Percentiles rank a stretch among this genome's conserved stretches.
Conservation (phyloP, 2,113 vertebrate genomes). For the Columbina picui region DNA sequence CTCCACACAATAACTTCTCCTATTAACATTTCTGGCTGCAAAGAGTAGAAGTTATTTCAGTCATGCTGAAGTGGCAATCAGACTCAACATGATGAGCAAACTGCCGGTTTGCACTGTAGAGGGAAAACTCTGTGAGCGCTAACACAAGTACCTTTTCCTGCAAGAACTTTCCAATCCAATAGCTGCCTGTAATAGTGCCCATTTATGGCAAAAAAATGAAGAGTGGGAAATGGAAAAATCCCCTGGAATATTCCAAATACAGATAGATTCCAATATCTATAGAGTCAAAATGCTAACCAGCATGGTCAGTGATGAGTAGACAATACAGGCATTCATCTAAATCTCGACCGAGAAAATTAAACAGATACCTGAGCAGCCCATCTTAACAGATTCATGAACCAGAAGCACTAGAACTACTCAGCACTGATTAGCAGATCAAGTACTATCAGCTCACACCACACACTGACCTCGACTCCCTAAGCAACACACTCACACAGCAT, state of each 20-base stretch:
- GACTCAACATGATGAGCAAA: background rate
- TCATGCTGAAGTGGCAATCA: background rate
- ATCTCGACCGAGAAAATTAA: background rate
- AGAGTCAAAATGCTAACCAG: background rate
- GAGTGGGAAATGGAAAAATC: background rate
- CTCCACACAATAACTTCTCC: background rate
- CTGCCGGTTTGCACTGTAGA: background rate
- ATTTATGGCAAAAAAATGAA: background rate
- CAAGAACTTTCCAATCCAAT: background rate
- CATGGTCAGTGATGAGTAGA: background rate
- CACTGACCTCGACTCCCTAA: background rate
- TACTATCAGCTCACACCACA: slow-evolving; percentile 1
- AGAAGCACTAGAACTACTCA: background rate
- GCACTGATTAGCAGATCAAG: background rate
- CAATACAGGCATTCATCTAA: accelerated
- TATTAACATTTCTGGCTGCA: background rate
- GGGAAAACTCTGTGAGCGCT: background rate
- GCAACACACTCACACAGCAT: background rate
- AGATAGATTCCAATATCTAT: background rate
- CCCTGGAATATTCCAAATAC: background rate
- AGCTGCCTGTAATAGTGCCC: background rate
- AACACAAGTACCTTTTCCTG: background rate
- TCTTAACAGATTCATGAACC: background rate
- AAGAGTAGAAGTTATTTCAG: background rate
- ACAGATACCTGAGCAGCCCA: background rate